Base-by-base conservation (phyloP, 2,113 vertebrate genomes). In the Bolborhynchus lineola region DNA sequence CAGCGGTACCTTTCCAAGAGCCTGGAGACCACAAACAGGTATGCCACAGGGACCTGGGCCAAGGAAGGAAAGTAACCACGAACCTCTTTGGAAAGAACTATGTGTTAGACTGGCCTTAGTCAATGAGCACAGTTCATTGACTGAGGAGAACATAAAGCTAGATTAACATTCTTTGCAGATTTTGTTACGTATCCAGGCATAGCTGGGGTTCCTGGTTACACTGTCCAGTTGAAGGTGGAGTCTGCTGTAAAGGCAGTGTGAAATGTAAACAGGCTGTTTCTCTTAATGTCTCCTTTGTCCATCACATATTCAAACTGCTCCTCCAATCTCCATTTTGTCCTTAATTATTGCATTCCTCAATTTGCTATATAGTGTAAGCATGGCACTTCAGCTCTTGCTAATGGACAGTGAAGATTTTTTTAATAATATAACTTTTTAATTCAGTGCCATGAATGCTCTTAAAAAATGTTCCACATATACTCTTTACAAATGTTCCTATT, bases 101-200 rank as follows among this genome's bases (percentile, higher is more conserved):
- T 44, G 29, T 50, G 15, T 89, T 63, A 53, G 10, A 59, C 41
- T 1, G 0, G 2, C 37, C 12, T 90, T 20, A 52, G 63, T 26
- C 67, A 82, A 90, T 6, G 2, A 15, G 24, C 37, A 10, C 28
- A 39, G 37, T 31, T 91, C 26, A 53, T 21, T 33, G 63, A 74
- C 7, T 33, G 13, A 72, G 25, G 16, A 33, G 28, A 82, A 80
- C n/a, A 29, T 21, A 39, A 74, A 53, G 44, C 28, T 90, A 42
- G 46, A 60, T 74, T 62, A 81, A 86, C 23, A 14, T 29, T 25
- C 6, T 37, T n/a, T 74, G 79, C 15, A 78, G 50, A 14, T 35
- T 53, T 50, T 77, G 50, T 63, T 59, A 52, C 0, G 0, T 18
- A 39, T 35, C 3, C 39, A 65, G 35, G 23, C 50, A 31, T 6